These are phyloP conservation scores for Whitmania pigra DNA, from an alignment of 1,140 invertebrate species.

Conservation along the genomic window DNA sequence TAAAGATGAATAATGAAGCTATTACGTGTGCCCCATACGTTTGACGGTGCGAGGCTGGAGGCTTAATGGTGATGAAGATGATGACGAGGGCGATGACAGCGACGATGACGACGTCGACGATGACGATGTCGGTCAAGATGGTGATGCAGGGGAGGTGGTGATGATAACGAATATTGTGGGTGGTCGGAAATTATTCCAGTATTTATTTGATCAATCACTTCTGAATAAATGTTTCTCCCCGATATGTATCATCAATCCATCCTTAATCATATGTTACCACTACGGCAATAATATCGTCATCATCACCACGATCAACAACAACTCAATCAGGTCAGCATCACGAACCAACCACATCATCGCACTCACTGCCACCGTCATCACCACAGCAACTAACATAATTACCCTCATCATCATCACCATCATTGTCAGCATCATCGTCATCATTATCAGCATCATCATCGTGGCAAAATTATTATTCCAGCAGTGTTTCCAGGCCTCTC, in stretches of 20 bases:
- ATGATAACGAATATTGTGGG: not conserved
- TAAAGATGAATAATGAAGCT: slow-evolving; percentile 1
- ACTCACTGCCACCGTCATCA: not conserved
- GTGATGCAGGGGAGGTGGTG: not conserved
- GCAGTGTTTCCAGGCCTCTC: too few relatives aligned
- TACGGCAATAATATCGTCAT: not conserved
- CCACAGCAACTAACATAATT: not conserved
- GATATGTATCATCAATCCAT: not conserved
- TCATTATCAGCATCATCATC: not conserved
- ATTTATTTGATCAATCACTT: slow-evolving; percentile 4
- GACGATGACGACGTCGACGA: slow-evolving; percentile 14
- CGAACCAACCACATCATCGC: not conserved
- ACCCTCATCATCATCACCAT: not conserved
- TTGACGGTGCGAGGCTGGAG: slow-evolving; percentile 4
- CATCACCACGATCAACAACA: not conserved
- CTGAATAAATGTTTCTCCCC: not conserved
- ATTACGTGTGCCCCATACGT: not conserved
- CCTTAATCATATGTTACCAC: not conserved
- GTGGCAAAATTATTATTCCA: too few relatives aligned
- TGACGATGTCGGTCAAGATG: slow-evolving; percentile 3
- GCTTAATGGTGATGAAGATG: slow-evolving; percentile 16
- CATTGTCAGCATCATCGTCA: not conserved
- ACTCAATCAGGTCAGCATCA: not conserved
- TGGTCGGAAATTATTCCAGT: not conserved
- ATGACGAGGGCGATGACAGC: slow-evolving; percentile 13